A percentile compares a stretch with the other conserved stretches of the same genome.
These are phyloP conservation scores for Troilus luridus DNA, from an alignment of 2,888 invertebrate genomes.

Conservation along the genomic window DNA sequence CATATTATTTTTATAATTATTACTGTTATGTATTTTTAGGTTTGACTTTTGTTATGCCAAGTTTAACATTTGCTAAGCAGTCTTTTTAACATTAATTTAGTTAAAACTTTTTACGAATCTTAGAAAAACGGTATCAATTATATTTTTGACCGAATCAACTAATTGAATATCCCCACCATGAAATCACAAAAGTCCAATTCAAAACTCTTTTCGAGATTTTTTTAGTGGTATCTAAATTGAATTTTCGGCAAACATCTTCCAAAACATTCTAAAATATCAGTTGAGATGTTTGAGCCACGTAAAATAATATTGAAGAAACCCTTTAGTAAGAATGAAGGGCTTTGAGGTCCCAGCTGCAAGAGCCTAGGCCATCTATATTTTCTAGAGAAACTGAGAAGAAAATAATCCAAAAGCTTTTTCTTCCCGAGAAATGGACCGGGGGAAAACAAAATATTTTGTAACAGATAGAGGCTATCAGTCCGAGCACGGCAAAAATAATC, in stretches of 20 bases:
- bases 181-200: background rate
- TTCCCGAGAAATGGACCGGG: background rate
- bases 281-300: background rate
- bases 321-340: background rate
- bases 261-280: background rate
- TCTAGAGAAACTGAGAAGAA: conserved; percentile 9
- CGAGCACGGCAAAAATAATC: background rate
- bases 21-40: too few relatives aligned
- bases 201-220: background rate
- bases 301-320: background rate
- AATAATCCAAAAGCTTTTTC: conserved; percentile 7
- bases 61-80: too few relatives aligned
- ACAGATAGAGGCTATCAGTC: conserved; percentile 5
- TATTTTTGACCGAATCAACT: too few relatives aligned
- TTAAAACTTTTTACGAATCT: too few relatives aligned
- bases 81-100: too few relatives aligned
- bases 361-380: background rate
- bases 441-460: conserved; percentile 11
- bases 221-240: background rate
- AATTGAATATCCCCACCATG: too few relatives aligned
- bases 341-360: background rate
- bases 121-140: too few relatives aligned
- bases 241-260: background rate
- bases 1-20: too few relatives aligned
- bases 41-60: too few relatives aligned